Evolutionary conservation across 1,140 invertebrate species (phyloP).

Genomic region (Macrocentrus cingulum): DNA sequence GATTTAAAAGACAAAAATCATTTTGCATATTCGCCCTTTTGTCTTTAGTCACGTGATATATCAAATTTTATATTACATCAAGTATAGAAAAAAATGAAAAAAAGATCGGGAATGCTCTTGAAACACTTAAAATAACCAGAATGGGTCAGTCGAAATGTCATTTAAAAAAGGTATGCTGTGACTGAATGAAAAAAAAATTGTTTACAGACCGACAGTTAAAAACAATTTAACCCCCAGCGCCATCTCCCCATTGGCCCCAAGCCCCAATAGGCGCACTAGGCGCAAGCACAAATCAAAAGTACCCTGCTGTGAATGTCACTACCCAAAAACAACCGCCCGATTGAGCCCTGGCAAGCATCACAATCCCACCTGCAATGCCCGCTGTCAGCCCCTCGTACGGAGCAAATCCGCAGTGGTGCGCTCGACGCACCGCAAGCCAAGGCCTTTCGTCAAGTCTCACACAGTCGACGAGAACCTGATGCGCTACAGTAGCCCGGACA

Average conservation of each 20-base stretch:
- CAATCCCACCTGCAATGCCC: constrained; percentile 40
- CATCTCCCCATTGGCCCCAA: constrained; percentile 54
- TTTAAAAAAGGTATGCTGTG: background rate
- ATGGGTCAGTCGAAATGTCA: constrained; percentile 3
- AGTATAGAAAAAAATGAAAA: too few species aligned
- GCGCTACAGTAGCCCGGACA: constrained; percentile 51
- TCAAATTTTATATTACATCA: too few species aligned
- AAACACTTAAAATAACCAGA: too few species aligned
- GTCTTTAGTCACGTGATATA: too few species aligned
- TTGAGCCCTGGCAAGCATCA: constrained; percentile 48
- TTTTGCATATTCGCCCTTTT: too few species aligned
- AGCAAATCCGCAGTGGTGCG: constrained; percentile 61
- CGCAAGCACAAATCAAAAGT: constrained; percentile 59
- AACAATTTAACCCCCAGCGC: constrained; percentile 59
- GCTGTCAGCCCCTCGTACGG: constrained; percentile 56
- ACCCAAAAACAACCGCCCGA: constrained; percentile 35
- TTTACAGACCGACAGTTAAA: constrained; percentile 61
- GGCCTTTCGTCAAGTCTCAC: constrained; percentile 55
- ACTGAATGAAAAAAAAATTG: constrained; percentile 52
- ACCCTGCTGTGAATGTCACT: constrained; percentile 58
- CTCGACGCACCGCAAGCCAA: constrained; percentile 58
- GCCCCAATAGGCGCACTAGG: constrained; percentile 59
- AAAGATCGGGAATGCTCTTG: too few species aligned
- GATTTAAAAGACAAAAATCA: too few species aligned
- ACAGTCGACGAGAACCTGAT: constrained; percentile 56